Evolutionary conservation across 2,797 vertebrate species (phyloP), one percentile per base, ranked within the genome.

Genomic region (Anguilla pacifica): DNA sequence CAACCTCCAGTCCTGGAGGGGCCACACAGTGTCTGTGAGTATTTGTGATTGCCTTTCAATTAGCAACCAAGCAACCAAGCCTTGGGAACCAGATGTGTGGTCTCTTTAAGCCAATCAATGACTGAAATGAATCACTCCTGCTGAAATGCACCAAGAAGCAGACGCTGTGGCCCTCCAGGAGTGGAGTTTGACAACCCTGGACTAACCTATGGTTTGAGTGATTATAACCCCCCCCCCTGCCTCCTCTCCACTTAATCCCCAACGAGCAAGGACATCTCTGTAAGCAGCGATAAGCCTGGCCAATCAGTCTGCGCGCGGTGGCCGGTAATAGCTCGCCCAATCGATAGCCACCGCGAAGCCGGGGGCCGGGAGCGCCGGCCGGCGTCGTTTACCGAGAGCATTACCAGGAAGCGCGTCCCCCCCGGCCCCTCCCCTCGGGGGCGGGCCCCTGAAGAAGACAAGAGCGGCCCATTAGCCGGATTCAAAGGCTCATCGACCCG

Each of bases 401-500:
- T 19, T 39, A 43, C 35, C 15, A 17, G 13, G 74, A 43, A 39
- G 35, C 4, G 19, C 55, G 11, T 0, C 31, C 31, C 31, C 35
- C 6, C 17, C 2, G 70, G 2, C 70, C 86, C 19, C 67, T 74
- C 83, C 85, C 35, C 55, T 17, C 64, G 7, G 59, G 81, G 64
- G 86, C 39, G 43, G 86, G 19, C 57, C 77, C 64, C 64, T 28
- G 83, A 82, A 87, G 64, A n/a, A 90, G 85, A 90, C 85, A 84
- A 87, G 79, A 81, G 67, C 28, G 70, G 9, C n/a, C 15, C 19
- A 88, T 89, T 90, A 89, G 46, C 83, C 28, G 7, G 19, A 28
- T 59, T 79, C 87, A n/a, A 0, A 61, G 79, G 70, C 39, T 85
- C 64, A 83, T 87, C 77, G 77, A 87, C 67, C 77, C 3, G 77